Evolutionary conservation across 2,888 invertebrate genomes (phyloP), one percentile per base, ranked within the genome.

Genomic region (Drosophila subsilvestris): DNA sequence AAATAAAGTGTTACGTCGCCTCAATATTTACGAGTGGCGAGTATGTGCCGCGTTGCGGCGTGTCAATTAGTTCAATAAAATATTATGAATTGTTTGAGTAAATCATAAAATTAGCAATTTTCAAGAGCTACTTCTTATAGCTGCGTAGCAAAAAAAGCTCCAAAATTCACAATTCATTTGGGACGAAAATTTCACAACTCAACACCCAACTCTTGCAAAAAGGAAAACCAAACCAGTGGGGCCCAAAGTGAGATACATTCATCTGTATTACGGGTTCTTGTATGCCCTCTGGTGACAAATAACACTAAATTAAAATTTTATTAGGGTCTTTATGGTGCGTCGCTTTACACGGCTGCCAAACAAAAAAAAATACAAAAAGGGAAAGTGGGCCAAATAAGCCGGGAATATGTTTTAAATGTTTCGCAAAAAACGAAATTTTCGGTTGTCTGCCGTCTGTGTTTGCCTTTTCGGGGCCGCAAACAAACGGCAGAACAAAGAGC

Each of bases 251-350:
- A 50, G 63, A 69, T 57, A 71, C 57, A 69, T 61, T 63, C 56
- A 53, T 49, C 63, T 67, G 53, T 54, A 50, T 68, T 51, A 68
- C 44, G 45, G 18, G 32, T 20, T 22, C n/a, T n/a, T 59, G 25
- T 25, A 27, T 54, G 63, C 73, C 74, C 86, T 78, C 85, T 81
- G 77, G 85, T 84, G 85, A 82, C 84, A 86, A 86, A 85, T 85
- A 85, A 85, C 80, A 85, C 74, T 85, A 82, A 84, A 85, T 85
- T 84, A 84, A 84, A 86, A 84, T 86, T 86, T 85, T 85, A 85
- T 85, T 85, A 80, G 86, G 86, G 85, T 85, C 86, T 86, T 85
- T 85, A 85, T 85, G 79, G 80, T 80, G 68, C 78, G 80, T 58
- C 79, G 73, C 76, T 75, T 80, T 68, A 56, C 78, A 74, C 71